phyloP scores from a whole-genome alignment of 1,140 invertebrate genomes.

The Apocrypta bakeri region DNA sequence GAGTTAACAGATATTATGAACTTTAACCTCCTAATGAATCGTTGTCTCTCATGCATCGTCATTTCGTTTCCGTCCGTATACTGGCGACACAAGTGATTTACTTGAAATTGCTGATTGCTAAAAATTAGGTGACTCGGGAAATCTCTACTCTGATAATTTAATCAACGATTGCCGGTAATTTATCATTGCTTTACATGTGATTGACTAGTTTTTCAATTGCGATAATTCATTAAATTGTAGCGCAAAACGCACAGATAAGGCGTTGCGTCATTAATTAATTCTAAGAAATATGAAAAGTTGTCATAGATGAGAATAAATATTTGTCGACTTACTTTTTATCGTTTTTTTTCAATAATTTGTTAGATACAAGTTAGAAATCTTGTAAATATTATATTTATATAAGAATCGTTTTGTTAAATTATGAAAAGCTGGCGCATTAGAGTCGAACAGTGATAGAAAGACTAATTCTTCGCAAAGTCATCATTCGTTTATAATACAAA shows the following conservation, averaged over 20 bases:
- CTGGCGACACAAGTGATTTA: neutral
- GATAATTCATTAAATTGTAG: neutral
- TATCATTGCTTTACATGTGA: neutral
- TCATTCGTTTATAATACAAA: no score
- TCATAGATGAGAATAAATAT: neutral
- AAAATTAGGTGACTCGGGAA: neutral
- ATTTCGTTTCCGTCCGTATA: neutral
- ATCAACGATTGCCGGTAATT: neutral
- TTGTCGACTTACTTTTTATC: neutral
- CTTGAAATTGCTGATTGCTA: neutral
- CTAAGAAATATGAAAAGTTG: neutral
- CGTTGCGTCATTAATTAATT: slow-evolving; percentile 9
- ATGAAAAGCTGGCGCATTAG: no score
- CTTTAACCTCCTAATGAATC: slow-evolving; percentile 24
- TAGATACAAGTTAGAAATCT: no score
- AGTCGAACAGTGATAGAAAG: no score
- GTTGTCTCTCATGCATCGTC: neutral
- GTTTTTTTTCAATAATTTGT: no score
- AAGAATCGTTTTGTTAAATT: no score
- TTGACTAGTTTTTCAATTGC: neutral
- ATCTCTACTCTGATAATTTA: neutral
- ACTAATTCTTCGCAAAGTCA: no score
- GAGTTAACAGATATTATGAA: slow-evolving; percentile 25
- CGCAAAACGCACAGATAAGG: neutral
- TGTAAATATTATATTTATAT: no score